phyloP scores from a whole-genome alignment of 2,113 vertebrate genomes.

The Pavo muticus region DNA sequence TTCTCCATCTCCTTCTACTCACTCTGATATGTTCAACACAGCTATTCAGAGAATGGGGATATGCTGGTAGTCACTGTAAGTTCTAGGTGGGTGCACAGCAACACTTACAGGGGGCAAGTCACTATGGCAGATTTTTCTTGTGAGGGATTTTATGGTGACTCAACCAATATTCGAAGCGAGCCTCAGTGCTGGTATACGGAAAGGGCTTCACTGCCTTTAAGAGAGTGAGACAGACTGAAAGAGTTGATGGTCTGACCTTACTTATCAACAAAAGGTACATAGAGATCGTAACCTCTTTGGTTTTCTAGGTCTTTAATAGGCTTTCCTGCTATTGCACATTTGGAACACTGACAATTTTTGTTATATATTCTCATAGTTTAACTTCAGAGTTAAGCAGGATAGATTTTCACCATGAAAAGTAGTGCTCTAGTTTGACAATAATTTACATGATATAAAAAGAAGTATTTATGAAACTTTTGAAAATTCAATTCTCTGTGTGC shows the following conservation, averaged over 20 bases:
- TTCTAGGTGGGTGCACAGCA: not conserved
- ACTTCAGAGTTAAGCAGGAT: not conserved
- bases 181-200: not conserved
- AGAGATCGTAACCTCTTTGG: not conserved
- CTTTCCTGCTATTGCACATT: not conserved
- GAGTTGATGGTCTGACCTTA: not conserved
- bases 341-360: not conserved
- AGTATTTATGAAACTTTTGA: constrained; percentile 20
- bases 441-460: constrained; percentile 1
- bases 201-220: not conserved
- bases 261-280: not conserved
- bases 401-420: not conserved
- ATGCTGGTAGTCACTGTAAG: not conserved
- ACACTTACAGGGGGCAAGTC: not conserved
- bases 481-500: constrained; percentile 31
- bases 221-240: not conserved
- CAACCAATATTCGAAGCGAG: not conserved
- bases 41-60: not conserved
- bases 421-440: constrained; percentile 9
- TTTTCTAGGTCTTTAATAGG: not conserved
- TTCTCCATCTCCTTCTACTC: not conserved
- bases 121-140: not conserved
- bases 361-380: not conserved
- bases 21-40: not conserved
- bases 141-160: not conserved